These are phyloP conservation scores for Oscarella lobularis DNA, from an alignment of 37 sponge, comb jelly and placozoan genomes.

Conservation along the genomic window DNA sequence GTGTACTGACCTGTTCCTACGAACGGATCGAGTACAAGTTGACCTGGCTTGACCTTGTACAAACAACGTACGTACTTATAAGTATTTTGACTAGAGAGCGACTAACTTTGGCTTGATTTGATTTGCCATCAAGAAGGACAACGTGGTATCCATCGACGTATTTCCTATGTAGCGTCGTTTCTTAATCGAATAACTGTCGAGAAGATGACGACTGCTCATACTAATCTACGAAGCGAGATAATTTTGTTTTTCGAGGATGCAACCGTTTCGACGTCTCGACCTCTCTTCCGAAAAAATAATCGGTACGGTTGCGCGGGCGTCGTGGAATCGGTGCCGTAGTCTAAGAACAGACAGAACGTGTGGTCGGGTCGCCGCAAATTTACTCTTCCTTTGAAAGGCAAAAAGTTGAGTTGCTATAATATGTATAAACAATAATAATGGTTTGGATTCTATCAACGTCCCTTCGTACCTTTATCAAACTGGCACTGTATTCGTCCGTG, in stretches of 20 bases:
- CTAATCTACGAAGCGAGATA: no score
- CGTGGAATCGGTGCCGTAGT: slow-evolving; percentile 46
- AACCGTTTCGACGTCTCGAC: no score
- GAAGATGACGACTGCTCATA: slow-evolving; percentile 45
- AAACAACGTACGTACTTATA: background rate
- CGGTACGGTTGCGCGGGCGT: slow-evolving; percentile 37
- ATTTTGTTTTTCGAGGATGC: no score
- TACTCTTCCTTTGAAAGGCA: slow-evolving; percentile 60
- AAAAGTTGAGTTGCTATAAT: slow-evolving; percentile 63
- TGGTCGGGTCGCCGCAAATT: slow-evolving; percentile 36
- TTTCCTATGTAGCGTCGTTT: slow-evolving; percentile 78
- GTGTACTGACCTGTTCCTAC: slow-evolving; percentile 90
- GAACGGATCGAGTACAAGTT: slow-evolving; percentile 87
- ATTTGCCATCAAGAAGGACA: slow-evolving; percentile 91
- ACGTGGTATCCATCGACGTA: slow-evolving; percentile 90
- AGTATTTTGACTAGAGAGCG: no score
- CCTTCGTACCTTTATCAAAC: background rate
- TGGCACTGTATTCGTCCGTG: background rate
- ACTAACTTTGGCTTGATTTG: no score
- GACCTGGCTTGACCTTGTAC: slow-evolving; percentile 45
- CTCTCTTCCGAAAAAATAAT: slow-evolving; percentile 70
- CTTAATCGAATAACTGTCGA: slow-evolving; percentile 54
- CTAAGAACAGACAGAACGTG: slow-evolving; percentile 47
- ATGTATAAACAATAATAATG: background rate
- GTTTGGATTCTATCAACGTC: background rate